Base-by-base conservation (phyloP, 2,888 invertebrate genomes). In the Bursaphelenchus okinawaensis region DNA sequence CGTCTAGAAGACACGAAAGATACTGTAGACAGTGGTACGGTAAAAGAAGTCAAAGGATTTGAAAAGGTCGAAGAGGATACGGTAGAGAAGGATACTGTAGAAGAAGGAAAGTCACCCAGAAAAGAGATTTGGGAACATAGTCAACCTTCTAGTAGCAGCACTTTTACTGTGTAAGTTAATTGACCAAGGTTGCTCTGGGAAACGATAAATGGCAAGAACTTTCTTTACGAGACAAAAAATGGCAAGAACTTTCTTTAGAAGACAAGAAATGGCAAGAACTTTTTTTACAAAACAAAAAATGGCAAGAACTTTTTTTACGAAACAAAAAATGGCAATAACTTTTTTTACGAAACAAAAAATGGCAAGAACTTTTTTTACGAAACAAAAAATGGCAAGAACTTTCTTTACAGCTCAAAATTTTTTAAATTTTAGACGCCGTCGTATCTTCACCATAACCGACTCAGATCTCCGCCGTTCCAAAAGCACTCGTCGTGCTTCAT, bases 361-460 rank as follows among this genome's bases (percentile, higher is more conserved):
- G n/a, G n/a, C n/a, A n/a, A n/a, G n/a, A n/a, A n/a, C n/a, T n/a
- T n/a, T n/a, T n/a, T n/a, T n/a, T n/a, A n/a, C 8, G 31, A 29
- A 12, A 7, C 7, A 29, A 29, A 12, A 12, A 29, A 29, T 29
- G 31, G 7, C 31, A 29, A 29, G 31, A 29, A 9, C 12, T 29
- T 29, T 29, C 31, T 29, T 29, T 29, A 29, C 8, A 7, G 12
- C 7, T 9, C 31, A 29, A 29, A 3, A 40, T 16, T n/a, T n/a
- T n/a, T n/a, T n/a, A 40, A n/a, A 12, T 54, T 59, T 54, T 20
- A 59, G 60, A 59, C 50, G 19, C 7, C 22, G 60, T 50, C 50
- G 60, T 2, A 23, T 59, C 23, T 59, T 59, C 52, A 59, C 60
- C 22, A 40, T 40, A 16, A 6, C 6, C 19, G 60, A 50, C 8